These are phyloP conservation scores for Bathynomus jamesi DNA, from an alignment of 1,140 invertebrate species.

Conservation along the genomic window DNA sequence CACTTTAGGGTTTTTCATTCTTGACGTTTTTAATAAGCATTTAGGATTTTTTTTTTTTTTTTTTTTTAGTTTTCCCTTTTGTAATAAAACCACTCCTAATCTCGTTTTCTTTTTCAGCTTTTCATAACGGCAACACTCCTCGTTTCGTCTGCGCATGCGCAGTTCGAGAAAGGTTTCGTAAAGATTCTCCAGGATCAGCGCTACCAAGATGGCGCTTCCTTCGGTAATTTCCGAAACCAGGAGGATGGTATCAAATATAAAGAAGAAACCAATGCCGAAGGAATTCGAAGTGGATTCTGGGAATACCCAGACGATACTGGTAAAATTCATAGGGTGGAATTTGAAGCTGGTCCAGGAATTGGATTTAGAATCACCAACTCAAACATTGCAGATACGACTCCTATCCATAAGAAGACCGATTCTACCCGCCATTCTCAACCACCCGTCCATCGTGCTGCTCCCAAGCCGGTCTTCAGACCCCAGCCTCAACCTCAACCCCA, in stretches of 20 bases:
- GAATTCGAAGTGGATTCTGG: conserved; percentile 28
- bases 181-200: conserved; percentile 34
- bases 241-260: conserved; percentile 35
- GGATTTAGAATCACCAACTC: conserved; percentile 35
- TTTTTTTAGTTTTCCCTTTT: background rate
- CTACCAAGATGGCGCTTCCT: conserved; percentile 29
- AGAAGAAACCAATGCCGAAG: conserved; percentile 25
- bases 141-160: conserved; percentile 4
- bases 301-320: conserved; percentile 20
- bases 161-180: conserved; percentile 26
- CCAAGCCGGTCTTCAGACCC: background rate
- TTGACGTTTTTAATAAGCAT: background rate
- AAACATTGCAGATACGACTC: conserved; percentile 20
- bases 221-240: conserved; percentile 34
- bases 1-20: too few species aligned
- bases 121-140: background rate
- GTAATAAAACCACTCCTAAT: background rate
- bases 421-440: too few species aligned
- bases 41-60: background rate
- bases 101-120: background rate
- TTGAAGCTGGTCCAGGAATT: conserved; percentile 34
- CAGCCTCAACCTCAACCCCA: background rate
- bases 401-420: background rate
- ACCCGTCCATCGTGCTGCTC: background rate
- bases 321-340: conserved; percentile 18